Percentiles rank a stretch among this genome's conserved stretches.
These are phyloP conservation scores for Heliconius sara DNA, from an alignment of 2,888 invertebrate genomes.

Conservation along the genomic window DNA sequence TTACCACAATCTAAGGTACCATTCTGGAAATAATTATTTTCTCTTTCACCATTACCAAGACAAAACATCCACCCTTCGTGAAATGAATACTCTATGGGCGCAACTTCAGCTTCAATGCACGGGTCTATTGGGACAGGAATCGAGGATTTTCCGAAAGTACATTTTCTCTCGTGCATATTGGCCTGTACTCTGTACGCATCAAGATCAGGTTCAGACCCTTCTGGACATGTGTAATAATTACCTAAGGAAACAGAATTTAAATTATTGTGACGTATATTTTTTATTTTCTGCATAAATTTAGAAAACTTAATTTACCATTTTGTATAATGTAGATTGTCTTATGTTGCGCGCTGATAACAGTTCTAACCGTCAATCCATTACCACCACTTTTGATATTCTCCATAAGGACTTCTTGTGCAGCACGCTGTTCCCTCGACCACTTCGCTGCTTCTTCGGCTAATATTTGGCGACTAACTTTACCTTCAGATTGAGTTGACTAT, in stretches of 20 bases:
- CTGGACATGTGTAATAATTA: conserved; percentile 73
- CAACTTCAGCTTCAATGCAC: conserved; percentile 78
- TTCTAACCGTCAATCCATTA: conserved; percentile 75
- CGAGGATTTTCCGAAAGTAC: conserved; percentile 67
- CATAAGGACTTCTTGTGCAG: conserved; percentile 77
- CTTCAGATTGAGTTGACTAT: conserved; percentile 74
- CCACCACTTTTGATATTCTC: conserved; percentile 79
- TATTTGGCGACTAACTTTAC: conserved; percentile 76
- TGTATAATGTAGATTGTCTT: conserved; percentile 75
- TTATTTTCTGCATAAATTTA: too few relatives aligned
- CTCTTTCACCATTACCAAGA: conserved; percentile 76
- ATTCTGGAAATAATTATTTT: conserved; percentile 76
- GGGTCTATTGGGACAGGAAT: conserved; percentile 69
- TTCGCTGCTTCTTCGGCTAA: conserved; percentile 79
- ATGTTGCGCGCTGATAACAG: conserved; percentile 63
- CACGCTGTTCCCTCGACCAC: conserved; percentile 78
- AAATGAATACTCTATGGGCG: conserved; percentile 78
- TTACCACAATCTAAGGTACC: conserved; percentile 79
- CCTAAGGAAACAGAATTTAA: conserved; percentile 54
- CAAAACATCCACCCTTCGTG: conserved; percentile 81
- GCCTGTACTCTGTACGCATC: conserved; percentile 74
- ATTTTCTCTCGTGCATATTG: conserved; percentile 77
- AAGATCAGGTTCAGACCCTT: conserved; percentile 73
- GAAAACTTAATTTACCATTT: conserved; percentile 60
- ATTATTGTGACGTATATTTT: too few relatives aligned